These are phyloP conservation scores for Hypomesus transpacificus DNA, from an alignment of 2,113 vertebrate genomes.

Conservation along the genomic window DNA sequence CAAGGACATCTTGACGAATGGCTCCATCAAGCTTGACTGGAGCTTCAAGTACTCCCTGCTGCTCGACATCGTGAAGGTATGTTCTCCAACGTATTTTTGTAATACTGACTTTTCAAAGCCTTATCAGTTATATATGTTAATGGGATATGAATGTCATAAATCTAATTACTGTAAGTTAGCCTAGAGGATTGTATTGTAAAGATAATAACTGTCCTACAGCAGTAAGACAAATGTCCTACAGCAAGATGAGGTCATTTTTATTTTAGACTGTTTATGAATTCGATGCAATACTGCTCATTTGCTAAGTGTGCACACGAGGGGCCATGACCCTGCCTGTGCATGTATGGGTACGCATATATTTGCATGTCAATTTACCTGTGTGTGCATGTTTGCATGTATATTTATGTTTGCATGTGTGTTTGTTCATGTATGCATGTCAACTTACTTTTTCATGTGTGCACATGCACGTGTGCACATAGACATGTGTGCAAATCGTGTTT, in stretches of 20 bases:
- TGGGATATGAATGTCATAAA: too few relatives aligned
- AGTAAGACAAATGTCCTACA: too few relatives aligned
- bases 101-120: background rate
- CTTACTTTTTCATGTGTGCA: background rate
- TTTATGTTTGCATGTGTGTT: slow-evolving; percentile 13
- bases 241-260: background rate
- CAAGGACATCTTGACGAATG: slow-evolving; percentile 50
- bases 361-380: background rate
- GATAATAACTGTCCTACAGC: too few relatives aligned
- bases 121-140: background rate
- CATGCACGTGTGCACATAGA: background rate
- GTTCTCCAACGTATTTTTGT: background rate
- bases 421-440: background rate
- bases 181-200: too few relatives aligned
- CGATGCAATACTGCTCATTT: too few relatives aligned
- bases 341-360: background rate
- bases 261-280: background rate
- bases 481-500: background rate
- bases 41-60: slow-evolving; percentile 51
- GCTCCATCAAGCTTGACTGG: slow-evolving; percentile 49
- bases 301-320: too few relatives aligned
- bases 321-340: background rate
- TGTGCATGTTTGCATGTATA: background rate
- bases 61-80: slow-evolving; percentile 52
- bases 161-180: too few relatives aligned